Evolutionary conservation across 1,140 invertebrate genomes (phyloP).

Genomic region (Drosophila kanapiae): DNA sequence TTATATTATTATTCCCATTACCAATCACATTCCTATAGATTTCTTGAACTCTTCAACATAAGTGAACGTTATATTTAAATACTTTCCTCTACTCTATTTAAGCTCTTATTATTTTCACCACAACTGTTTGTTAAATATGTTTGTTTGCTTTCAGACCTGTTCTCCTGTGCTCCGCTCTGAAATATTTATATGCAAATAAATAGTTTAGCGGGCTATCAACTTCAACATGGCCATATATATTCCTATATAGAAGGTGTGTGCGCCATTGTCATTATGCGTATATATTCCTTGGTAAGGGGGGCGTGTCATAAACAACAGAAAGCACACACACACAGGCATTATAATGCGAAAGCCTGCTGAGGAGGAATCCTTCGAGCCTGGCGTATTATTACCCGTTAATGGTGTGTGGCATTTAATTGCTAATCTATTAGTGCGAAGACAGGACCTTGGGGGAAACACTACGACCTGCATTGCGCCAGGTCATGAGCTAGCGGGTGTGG

Average conservation of each 20-base stretch:
- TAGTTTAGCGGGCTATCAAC: slow-evolving; percentile 77
- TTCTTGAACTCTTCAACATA: background rate
- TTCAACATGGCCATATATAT: slow-evolving; percentile 21
- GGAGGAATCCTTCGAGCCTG: slow-evolving; percentile 19
- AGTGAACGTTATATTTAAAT: background rate
- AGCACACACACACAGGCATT: slow-evolving; percentile 39
- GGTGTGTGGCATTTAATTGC: slow-evolving; percentile 78
- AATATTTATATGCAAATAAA: slow-evolving; percentile 84
- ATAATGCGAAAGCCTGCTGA: background rate
- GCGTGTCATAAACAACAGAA: slow-evolving; percentile 60
- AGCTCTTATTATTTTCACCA: background rate
- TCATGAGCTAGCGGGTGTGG: slow-evolving; percentile 20
- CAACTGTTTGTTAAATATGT: background rate
- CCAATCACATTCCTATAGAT: background rate
- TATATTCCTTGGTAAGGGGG: slow-evolving; percentile 18
- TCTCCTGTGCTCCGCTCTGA: slow-evolving; percentile 47
- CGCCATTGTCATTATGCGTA: slow-evolving; percentile 60
- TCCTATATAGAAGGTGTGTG: slow-evolving; percentile 10
- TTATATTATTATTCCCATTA: background rate
- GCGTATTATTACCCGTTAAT: slow-evolving; percentile 76
- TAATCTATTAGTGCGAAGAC: slow-evolving; percentile 67
- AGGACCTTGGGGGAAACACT: slow-evolving; percentile 27
- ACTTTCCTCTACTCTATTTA: background rate
- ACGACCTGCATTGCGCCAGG: slow-evolving; percentile 26
- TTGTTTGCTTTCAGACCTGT: slow-evolving; percentile 22